These are phyloP conservation scores for Nycticorax nycticorax DNA, from an alignment of 2,113 vertebrate genomes.

Conservation along the genomic window DNA sequence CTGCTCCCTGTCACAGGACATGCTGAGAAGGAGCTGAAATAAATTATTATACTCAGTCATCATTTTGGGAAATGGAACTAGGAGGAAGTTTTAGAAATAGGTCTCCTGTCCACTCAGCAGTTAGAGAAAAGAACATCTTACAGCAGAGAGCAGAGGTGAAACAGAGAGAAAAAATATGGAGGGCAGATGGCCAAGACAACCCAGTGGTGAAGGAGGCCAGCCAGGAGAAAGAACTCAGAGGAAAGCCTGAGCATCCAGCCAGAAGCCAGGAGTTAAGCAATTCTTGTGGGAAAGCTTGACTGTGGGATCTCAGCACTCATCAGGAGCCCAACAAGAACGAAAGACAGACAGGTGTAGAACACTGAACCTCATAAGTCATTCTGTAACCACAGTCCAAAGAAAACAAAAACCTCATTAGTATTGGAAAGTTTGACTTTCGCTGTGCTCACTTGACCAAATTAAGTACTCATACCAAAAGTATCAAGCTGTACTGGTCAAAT, in stretches of 20 bases:
- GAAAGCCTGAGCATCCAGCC: neutral
- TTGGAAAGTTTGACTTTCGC: neutral
- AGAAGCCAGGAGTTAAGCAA: slow-evolving; percentile 26
- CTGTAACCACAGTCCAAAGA: slow-evolving; percentile 6
- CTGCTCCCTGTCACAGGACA: neutral
- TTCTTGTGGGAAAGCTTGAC: slow-evolving; percentile 14
- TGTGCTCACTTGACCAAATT: neutral
- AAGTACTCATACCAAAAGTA: slow-evolving; percentile 6
- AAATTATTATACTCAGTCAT: neutral
- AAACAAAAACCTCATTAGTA: slow-evolving; percentile 41
- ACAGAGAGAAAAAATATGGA: neutral
- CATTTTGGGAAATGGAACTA: neutral
- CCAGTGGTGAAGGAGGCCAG: neutral
- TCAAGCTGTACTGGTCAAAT: slow-evolving; percentile 17
- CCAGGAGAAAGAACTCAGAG: neutral
- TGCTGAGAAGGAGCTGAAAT: neutral
- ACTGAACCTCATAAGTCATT: slow-evolving; percentile 9
- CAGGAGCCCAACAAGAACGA: neutral
- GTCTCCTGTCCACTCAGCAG: neutral
- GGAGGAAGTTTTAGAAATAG: neutral
- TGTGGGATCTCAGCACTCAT: neutral
- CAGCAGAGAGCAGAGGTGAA: neutral
- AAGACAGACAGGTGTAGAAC: slow-evolving; percentile 41
- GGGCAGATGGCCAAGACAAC: neutral
- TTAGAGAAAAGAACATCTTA: neutral